Conservation (phyloP, 2,113 vertebrate genomes). For the Plotosus lineatus region DNA sequence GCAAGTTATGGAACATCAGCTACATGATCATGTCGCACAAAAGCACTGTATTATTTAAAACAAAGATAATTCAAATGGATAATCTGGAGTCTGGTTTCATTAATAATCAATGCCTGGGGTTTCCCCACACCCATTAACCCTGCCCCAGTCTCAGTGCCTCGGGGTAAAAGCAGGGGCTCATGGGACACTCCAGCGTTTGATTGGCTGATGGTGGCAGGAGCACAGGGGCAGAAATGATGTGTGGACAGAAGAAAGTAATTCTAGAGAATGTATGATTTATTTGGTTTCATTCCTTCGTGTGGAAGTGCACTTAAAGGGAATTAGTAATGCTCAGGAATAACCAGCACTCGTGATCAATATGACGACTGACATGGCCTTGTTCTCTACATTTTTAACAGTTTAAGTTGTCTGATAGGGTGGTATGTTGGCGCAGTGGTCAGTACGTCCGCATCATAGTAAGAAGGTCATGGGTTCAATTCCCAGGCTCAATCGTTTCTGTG, state of each 20-base stretch:
- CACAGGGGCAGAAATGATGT: constrained; percentile 52
- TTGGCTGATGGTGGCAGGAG: constrained; percentile 29
- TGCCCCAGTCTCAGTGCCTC: constrained; percentile 5
- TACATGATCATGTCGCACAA: constrained; percentile 48
- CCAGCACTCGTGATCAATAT: background rate
- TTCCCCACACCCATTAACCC: constrained; percentile 27
- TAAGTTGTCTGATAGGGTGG: too few relatives aligned
- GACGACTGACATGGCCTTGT: background rate
- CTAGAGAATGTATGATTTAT: constrained; percentile 18
- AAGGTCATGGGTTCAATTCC: too few relatives aligned
- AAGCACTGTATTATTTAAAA: constrained; percentile 46
- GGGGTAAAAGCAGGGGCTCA: constrained; percentile 8
- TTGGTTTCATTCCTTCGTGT: background rate
- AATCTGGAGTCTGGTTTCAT: constrained; percentile 37
- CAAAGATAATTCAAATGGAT: constrained; percentile 48
- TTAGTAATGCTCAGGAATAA: background rate
- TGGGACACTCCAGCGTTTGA: background rate
- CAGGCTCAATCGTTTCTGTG: too few relatives aligned
- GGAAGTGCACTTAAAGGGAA: background rate
- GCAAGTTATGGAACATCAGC: too few relatives aligned
- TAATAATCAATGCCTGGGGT: constrained; percentile 40
- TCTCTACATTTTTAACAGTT: too few relatives aligned
- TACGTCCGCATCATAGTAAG: too few relatives aligned
- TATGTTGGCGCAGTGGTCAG: too few relatives aligned
- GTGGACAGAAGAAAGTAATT: constrained; percentile 16